A percentile compares a stretch with the other conserved stretches of the same genome.
phyloP scores from a whole-genome alignment of 1,140 invertebrate species.

The Apis cerana region DNA sequence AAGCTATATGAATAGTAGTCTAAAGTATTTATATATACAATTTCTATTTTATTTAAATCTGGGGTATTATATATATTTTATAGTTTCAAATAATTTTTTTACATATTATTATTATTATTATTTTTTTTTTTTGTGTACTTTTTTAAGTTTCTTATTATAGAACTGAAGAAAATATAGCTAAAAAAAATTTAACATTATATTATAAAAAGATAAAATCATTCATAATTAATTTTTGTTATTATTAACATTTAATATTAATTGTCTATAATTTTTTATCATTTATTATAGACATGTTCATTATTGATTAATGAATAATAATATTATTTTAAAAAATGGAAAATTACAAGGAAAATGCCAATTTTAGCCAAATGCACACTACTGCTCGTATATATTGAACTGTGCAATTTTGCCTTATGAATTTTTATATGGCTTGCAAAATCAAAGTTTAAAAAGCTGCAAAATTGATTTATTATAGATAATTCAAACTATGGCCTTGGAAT shows the following conservation, averaged over 20 bases:
- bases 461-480: slow-evolving; percentile 28
- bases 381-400: slow-evolving; percentile 58
- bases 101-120: not conserved
- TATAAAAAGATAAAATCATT: slow-evolving; percentile 23
- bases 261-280: slow-evolving; percentile 27
- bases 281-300: slow-evolving; percentile 41
- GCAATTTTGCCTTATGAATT: slow-evolving; percentile 40
- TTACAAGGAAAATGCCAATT: slow-evolving; percentile 44
- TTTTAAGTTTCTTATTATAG: slow-evolving; percentile 32
- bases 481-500: slow-evolving; percentile 45
- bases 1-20: slow-evolving; percentile 34
- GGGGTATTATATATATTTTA: slow-evolving; percentile 40
- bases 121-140: slow-evolving; percentile 34
- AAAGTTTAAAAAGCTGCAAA: slow-evolving; percentile 30
- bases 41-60: slow-evolving; percentile 37
- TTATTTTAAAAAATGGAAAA: slow-evolving; percentile 43
- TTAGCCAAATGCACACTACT: slow-evolving; percentile 67
- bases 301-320: slow-evolving; percentile 47
- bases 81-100: slow-evolving; percentile 45
- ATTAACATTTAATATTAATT: slow-evolving; percentile 27
- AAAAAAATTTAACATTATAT: slow-evolving; percentile 10
- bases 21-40: slow-evolving; percentile 33
- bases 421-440: slow-evolving; percentile 52
- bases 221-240: slow-evolving; percentile 32
- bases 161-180: slow-evolving; percentile 12